These are phyloP conservation scores for Thumatha senex DNA, from an alignment of 2,888 invertebrate species.

Conservation along the genomic window DNA sequence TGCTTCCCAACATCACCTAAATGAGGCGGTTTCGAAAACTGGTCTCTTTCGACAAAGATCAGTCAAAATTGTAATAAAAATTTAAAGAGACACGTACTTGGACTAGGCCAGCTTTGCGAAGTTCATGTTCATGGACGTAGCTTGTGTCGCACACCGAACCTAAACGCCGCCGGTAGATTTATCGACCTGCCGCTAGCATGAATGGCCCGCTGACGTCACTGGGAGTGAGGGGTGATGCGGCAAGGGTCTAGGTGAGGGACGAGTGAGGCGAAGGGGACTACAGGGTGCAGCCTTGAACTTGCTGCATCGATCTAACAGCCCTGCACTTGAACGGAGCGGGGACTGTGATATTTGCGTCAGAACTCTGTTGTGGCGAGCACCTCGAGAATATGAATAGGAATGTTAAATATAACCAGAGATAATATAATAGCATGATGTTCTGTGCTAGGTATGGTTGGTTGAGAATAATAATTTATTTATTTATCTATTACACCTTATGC, in stretches of 20 bases:
- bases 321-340: conserved; percentile 43
- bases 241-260: conserved; percentile 6
- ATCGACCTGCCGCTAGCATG: conserved; percentile 54
- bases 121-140: neutral
- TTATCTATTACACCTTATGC: too few species aligned
- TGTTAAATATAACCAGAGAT: neutral
- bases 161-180: conserved; percentile 14
- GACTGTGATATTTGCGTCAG: conserved; percentile 10
- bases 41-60: too few species aligned
- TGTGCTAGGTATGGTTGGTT: neutral
- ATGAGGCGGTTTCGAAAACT: too few species aligned
- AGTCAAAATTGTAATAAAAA: too few species aligned
- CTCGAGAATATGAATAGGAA: neutral
- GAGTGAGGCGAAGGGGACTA: conserved; percentile 20
- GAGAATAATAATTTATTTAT: too few species aligned
- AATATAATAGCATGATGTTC: neutral
- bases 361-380: conserved; percentile 8
- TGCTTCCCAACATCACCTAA: too few species aligned
- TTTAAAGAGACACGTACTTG: too few species aligned
- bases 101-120: neutral
- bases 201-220: conserved; percentile 60
- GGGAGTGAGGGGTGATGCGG: conserved; percentile 7
- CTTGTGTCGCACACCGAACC: conserved; percentile 14
- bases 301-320: conserved; percentile 45
- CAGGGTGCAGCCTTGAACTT: conserved; percentile 46